Evolutionary conservation across 2,113 vertebrate genomes (phyloP).

Genomic region (Catharus bicknelli): DNA sequence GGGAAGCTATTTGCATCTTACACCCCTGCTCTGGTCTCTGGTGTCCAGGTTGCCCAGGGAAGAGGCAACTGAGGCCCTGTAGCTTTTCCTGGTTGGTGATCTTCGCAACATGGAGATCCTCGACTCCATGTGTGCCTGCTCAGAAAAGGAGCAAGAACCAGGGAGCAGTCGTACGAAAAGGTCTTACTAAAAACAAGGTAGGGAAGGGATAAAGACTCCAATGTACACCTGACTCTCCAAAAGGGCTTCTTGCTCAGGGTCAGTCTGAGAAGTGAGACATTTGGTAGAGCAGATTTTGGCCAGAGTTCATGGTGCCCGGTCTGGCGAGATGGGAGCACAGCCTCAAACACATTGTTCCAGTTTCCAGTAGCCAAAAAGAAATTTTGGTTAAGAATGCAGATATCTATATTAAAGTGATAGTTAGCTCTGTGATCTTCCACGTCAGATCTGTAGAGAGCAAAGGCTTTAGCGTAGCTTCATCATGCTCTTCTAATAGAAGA

Average conservation of each 20-base stretch:
- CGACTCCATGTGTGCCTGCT: accelerated
- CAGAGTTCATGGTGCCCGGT: neutral
- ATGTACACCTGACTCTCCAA: neutral
- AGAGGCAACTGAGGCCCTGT: neutral
- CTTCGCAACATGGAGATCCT: neutral
- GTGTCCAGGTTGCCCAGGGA: neutral
- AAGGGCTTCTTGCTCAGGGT: neutral
- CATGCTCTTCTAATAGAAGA: neutral
- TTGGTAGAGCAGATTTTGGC: neutral
- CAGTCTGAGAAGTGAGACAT: accelerated
- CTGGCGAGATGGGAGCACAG: neutral
- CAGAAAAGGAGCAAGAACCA: neutral
- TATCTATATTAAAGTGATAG: neutral
- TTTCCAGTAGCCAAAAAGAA: neutral
- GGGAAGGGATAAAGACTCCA: neutral
- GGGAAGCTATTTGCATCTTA: neutral
- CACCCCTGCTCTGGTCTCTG: neutral
- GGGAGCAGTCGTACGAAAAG: neutral
- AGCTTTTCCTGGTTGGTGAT: accelerated
- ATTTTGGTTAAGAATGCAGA: neutral
- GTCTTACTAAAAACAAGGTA: neutral
- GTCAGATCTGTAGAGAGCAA: neutral
- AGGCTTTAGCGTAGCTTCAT: constrained; percentile 1
- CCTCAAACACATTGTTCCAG: neutral
- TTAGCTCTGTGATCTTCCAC: neutral